Evolutionary conservation across 2,113 vertebrate genomes (phyloP).

Genomic region (Mirounga angustirostris): DNA sequence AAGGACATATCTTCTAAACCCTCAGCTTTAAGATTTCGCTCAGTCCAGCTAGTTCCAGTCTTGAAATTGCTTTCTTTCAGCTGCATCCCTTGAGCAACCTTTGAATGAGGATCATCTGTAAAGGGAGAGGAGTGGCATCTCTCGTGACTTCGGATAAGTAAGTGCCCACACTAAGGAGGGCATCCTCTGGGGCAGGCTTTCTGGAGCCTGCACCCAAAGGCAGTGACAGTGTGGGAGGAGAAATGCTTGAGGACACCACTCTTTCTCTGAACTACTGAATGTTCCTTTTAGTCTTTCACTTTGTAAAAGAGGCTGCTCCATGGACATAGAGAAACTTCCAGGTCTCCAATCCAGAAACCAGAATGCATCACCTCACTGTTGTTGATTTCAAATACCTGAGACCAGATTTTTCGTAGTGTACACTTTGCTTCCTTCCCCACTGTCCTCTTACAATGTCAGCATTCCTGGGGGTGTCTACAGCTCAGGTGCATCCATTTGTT

Average conservation of each 20-base stretch:
- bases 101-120: background rate
- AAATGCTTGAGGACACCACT: background rate
- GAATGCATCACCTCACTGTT: background rate
- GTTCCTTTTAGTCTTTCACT: background rate
- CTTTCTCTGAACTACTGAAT: background rate
- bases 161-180: background rate
- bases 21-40: background rate
- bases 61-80: background rate
- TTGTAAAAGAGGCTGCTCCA: background rate
- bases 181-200: background rate
- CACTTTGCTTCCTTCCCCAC: background rate
- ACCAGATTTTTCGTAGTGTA: background rate
- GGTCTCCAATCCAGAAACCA: background rate
- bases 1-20: background rate
- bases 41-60: background rate
- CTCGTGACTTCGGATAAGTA: background rate
- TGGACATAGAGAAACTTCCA: background rate
- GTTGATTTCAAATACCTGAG: background rate
- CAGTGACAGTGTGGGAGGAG: background rate
- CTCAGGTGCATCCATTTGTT: background rate
- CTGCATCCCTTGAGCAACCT: background rate
- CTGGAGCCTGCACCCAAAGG: background rate
- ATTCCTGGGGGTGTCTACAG: background rate
- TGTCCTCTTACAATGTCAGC: background rate
- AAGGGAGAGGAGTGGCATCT: background rate